Base-by-base conservation (phyloP, 2,888 invertebrate genomes). In the Pomacea canaliculata region DNA sequence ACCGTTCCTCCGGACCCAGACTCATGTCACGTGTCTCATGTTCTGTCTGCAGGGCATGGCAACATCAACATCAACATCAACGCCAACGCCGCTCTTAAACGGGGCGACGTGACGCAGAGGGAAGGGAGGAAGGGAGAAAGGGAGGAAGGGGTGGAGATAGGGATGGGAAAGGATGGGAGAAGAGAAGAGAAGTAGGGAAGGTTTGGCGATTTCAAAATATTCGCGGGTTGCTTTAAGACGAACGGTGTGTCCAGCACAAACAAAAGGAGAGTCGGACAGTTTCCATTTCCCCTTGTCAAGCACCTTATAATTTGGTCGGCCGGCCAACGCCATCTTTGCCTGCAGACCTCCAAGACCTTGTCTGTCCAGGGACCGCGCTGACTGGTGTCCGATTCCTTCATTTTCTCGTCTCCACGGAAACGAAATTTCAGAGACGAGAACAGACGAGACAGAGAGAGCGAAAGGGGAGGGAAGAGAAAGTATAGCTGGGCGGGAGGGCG, bases 341-440 rank as follows among this genome's bases (percentile, higher is more conserved):
- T 63, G 63, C 63, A 63, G 27, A n/a, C 27, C 63, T 63, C 63
- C 63, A 63, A 12, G 63, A 63, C 63, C n/a, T n/a, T 63, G 27
- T 63, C 63, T 27, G 63, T 63, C 63, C 63, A 63, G 63, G 27
- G 63, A 63, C 63, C 19, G 27, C 16, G 27, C 10, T 23, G 48
- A 27, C 18, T 37, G 68, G 68, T 68, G 27, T 48, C 48, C 19
- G 48, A 27, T 68, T 68, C 68, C 68, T 68, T 68, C 68, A 68
- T 68, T 68, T 68, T 37, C 68, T 27, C 37, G 68, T 68, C 68
- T 19, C 68, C 48, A 68, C 48, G 68, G 68, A 9, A 48, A 68
- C 68, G 27, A 12, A 10, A 19, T 12, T 68, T 46, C 37, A 63
- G 63, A 23, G 10, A 12, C 16, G 16, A 63, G 48, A 68, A 48